phyloP scores from a whole-genome alignment of 2,113 vertebrate species.

The Gopherus flavomarginatus region DNA sequence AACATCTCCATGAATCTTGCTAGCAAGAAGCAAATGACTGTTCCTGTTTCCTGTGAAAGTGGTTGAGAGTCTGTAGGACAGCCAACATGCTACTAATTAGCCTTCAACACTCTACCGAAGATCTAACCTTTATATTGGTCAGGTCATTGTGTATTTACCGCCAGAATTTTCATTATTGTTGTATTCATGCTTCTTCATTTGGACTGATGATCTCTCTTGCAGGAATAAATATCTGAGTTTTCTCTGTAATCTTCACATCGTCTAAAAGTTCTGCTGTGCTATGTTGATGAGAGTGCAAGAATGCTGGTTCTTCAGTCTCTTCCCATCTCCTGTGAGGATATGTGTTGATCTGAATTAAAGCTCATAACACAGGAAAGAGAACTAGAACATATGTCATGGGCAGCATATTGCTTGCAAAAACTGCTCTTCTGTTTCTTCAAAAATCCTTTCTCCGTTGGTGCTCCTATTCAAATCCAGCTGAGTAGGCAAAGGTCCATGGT shows the following conservation, averaged over 20 bases:
- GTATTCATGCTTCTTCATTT: background rate
- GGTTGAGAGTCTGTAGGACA: background rate
- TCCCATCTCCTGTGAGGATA: background rate
- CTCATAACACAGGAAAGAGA: background rate
- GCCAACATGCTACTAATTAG: background rate
- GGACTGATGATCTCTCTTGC: background rate
- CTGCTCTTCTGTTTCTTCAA: background rate
- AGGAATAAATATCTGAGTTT: background rate
- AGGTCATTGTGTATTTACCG: background rate
- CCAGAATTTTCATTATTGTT: background rate
- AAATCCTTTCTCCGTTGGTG: background rate
- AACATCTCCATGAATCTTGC: background rate
- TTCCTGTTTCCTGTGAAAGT: background rate
- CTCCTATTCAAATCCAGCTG: background rate
- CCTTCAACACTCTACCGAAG: background rate
- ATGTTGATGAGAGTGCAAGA: background rate
- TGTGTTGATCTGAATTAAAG: background rate
- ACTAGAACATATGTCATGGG: background rate
- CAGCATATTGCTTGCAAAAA: background rate
- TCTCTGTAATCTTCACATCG: background rate
- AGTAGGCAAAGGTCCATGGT: fast-evolving
- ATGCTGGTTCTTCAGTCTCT: background rate
- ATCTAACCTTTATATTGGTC: background rate
- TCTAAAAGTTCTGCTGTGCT: background rate
- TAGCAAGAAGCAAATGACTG: background rate